Percentiles rank a stretch among this genome's conserved stretches.
Evolutionary conservation across 1,140 invertebrate species (phyloP).

Genomic region (Drosophila busckii): DNA sequence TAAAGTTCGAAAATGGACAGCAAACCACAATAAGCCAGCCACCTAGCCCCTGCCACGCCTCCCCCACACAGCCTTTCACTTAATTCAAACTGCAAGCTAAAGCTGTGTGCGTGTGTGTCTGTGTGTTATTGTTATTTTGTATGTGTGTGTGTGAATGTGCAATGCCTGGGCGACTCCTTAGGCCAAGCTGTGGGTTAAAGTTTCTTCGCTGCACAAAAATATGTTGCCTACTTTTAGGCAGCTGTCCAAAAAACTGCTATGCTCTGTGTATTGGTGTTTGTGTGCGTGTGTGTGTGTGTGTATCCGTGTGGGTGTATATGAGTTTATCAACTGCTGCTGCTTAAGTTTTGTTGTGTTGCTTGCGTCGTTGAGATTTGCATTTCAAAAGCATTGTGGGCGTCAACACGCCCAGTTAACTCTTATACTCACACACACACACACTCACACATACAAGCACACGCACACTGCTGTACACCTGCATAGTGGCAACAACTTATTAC

Average conservation of each 20-base stretch:
- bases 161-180: slow-evolving; percentile 5
- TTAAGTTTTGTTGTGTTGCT: slow-evolving; percentile 35
- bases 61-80: slow-evolving; percentile 10
- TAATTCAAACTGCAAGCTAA: slow-evolving; percentile 9
- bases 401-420: slow-evolving; percentile 22
- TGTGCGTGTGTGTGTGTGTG: slow-evolving; percentile 9
- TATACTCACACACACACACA: not conserved
- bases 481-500: slow-evolving; percentile 65
- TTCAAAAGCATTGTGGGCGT: slow-evolving; percentile 42
- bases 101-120: not conserved
- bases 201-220: slow-evolving; percentile 41
- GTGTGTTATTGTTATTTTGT: slow-evolving; percentile 30
- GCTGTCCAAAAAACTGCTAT: slow-evolving; percentile 40
- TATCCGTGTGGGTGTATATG: not conserved
- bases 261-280: not conserved
- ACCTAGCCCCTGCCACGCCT: not conserved
- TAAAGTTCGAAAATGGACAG: slow-evolving; percentile 63
- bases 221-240: slow-evolving; percentile 65
- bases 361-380: slow-evolving; percentile 62
- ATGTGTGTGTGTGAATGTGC: slow-evolving; percentile 31
- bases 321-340: not conserved
- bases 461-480: slow-evolving; percentile 25
- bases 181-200: slow-evolving; percentile 27
- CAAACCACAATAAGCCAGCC: slow-evolving; percentile 63
- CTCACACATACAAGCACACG: not conserved